Percentiles rank a stretch among this genome's conserved stretches.
These are phyloP conservation scores for Hemicentrotus pulcherrimus DNA, from an alignment of 35 echinoderm and acorn worm species.

Conservation along the genomic window DNA sequence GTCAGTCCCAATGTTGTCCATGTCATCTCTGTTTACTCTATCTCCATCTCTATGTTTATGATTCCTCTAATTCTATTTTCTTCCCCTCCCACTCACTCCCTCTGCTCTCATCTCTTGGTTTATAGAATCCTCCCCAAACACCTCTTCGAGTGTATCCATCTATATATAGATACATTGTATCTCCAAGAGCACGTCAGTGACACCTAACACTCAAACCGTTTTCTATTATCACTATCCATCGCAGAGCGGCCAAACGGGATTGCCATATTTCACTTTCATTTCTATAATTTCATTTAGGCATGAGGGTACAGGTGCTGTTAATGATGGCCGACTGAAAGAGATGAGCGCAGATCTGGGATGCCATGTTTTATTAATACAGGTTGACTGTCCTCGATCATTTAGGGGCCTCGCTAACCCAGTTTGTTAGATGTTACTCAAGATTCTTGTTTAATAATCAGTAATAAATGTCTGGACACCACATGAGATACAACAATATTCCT, in stretches of 20 bases:
- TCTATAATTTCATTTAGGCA: neutral
- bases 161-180: neutral
- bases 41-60: neutral
- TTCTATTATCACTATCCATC: neutral
- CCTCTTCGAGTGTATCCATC: neutral
- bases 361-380: too few relatives aligned
- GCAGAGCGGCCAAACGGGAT: neutral
- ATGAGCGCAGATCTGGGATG: neutral
- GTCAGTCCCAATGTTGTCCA: neutral
- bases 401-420: too few relatives aligned
- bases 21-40: neutral
- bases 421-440: too few relatives aligned
- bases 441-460: too few relatives aligned
- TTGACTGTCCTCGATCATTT: too few relatives aligned
- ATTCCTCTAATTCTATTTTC: neutral
- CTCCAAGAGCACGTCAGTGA: neutral
- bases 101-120: neutral
- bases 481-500: too few relatives aligned
- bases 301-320: neutral
- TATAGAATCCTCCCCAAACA: neutral
- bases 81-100: neutral
- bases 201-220: neutral
- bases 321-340: neutral
- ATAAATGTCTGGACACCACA: too few relatives aligned
- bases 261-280: slow-evolving; percentile 12